Percentiles rank a stretch among this genome's conserved stretches.
Conservation (phyloP, 2,888 invertebrate species). For the Nymphalis c-album region DNA sequence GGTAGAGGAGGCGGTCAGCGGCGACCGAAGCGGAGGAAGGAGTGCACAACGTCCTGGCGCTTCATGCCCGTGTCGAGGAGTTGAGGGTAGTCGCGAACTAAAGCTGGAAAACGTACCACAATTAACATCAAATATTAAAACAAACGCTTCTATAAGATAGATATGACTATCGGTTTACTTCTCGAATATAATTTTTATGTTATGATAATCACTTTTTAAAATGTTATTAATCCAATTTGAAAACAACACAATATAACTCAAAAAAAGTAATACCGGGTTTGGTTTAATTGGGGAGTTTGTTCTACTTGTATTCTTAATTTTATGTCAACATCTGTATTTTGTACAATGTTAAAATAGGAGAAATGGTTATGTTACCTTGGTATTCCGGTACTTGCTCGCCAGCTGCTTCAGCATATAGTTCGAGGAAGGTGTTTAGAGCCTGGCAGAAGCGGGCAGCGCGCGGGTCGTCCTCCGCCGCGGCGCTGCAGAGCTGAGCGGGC, state of each 20-base stretch:
- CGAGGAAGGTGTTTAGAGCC: slow-evolving; percentile 84
- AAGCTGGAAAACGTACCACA: slow-evolving; percentile 49
- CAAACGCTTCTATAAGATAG: no score
- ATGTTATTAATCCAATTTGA: neutral
- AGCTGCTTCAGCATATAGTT: slow-evolving; percentile 83
- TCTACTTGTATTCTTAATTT: no score
- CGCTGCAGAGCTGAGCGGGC: slow-evolving; percentile 75
- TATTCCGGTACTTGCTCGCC: slow-evolving; percentile 80
- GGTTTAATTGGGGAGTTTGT: no score
- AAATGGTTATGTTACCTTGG: slow-evolving; percentile 56
- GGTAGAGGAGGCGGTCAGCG: slow-evolving; percentile 74
- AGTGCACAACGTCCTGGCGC: slow-evolving; percentile 94
- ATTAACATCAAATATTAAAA: neutral
- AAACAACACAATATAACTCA: neutral
- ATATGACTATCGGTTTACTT: no score
- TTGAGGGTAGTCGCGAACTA: slow-evolving; percentile 77
- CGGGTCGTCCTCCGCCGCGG: slow-evolving; percentile 83
- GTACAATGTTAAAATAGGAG: no score
- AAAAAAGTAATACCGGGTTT: no score
- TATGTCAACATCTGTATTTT: no score
- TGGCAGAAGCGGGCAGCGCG: slow-evolving; percentile 84
- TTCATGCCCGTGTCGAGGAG: slow-evolving; percentile 86
- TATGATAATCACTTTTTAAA: neutral
- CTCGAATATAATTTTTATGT: no score
- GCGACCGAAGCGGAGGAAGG: slow-evolving; percentile 93